Percentiles rank a stretch among this genome's conserved stretches.
phyloP scores from a whole-genome alignment of 2,797 vertebrate genomes.

The Manis pentadactyla region DNA sequence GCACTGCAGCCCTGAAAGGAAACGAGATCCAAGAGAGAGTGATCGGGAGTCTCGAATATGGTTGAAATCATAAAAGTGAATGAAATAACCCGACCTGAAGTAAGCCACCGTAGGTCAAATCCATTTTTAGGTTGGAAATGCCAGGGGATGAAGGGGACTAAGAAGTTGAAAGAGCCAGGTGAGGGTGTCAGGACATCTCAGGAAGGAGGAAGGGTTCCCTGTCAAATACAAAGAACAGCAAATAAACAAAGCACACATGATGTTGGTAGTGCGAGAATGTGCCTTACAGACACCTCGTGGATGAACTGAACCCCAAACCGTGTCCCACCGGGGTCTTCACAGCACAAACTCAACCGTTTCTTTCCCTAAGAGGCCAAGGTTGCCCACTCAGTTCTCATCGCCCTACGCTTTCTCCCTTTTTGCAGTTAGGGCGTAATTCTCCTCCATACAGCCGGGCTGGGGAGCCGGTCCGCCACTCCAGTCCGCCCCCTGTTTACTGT shows the following conservation, averaged over 20 bases:
- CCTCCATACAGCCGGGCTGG: neutral
- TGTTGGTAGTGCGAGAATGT: neutral
- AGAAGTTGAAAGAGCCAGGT: neutral
- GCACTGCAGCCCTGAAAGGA: neutral
- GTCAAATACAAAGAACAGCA: neutral
- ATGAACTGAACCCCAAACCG: neutral
- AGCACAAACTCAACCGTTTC: rapidly evolving
- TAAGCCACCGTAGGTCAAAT: neutral
- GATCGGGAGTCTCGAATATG: neutral
- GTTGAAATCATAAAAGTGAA: neutral
- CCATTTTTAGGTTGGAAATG: neutral
- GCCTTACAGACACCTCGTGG: rapidly evolving
- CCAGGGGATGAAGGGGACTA: neutral
- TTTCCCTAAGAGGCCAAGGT: neutral
- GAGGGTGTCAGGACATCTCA: neutral
- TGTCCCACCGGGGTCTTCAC: neutral
- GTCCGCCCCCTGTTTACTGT: constrained; percentile 68
- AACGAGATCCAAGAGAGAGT: neutral
- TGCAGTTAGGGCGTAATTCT: neutral
- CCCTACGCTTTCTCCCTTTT: neutral
- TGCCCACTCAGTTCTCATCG: neutral
- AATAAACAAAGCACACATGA: neutral
- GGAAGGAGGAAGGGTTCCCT: neutral
- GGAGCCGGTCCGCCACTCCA: constrained; percentile 11
- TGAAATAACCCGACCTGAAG: neutral